phyloP scores from a whole-genome alignment of 2,113 vertebrate species.

The Lethenteron reissneri region DNA sequence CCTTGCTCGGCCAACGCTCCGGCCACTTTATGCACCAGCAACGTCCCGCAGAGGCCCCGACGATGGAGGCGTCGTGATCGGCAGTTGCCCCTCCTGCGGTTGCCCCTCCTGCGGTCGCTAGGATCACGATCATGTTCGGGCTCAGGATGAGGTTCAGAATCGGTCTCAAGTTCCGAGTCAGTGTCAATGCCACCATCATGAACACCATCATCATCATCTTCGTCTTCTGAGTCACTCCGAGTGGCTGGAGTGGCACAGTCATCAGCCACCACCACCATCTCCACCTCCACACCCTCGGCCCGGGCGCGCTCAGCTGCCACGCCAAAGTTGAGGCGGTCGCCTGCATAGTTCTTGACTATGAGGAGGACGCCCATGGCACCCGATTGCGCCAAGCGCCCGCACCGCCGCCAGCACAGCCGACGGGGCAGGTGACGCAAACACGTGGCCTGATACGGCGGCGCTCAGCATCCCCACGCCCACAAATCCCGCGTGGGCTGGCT shows the following conservation, averaged over 20 bases:
- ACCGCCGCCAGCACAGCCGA: slow-evolving; percentile 62
- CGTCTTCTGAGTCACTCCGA: too few species aligned
- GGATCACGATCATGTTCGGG: too few species aligned
- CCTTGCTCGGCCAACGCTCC: slow-evolving; percentile 63
- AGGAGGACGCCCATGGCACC: slow-evolving; percentile 40
- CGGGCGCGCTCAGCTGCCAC: slow-evolving; percentile 55
- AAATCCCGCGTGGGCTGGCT: slow-evolving; percentile 76
- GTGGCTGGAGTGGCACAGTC: slow-evolving; percentile 42
- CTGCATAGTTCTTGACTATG: slow-evolving; percentile 88
- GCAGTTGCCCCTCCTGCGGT: too few species aligned
- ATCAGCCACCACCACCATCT: slow-evolving; percentile 59
- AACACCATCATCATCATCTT: too few species aligned
- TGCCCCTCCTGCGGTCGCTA: too few species aligned
- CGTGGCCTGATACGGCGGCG: slow-evolving; percentile 47
- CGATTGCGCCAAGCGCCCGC: slow-evolving; percentile 30
- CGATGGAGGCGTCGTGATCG: slow-evolving; percentile 31
- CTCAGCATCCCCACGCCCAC: slow-evolving; percentile 76
- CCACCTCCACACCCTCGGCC: slow-evolving; percentile 27
- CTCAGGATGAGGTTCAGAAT: too few species aligned
- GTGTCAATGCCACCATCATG: too few species aligned
- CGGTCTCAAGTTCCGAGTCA: too few species aligned
- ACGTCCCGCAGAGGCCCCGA: slow-evolving; percentile 56
- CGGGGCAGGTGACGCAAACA: slow-evolving; percentile 68
- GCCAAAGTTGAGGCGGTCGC: slow-evolving; percentile 78
- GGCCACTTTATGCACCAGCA: slow-evolving; percentile 77